Base-by-base conservation (phyloP, 53 echinoderm and acorn worm species). In the Mesocentrotus franciscanus region DNA sequence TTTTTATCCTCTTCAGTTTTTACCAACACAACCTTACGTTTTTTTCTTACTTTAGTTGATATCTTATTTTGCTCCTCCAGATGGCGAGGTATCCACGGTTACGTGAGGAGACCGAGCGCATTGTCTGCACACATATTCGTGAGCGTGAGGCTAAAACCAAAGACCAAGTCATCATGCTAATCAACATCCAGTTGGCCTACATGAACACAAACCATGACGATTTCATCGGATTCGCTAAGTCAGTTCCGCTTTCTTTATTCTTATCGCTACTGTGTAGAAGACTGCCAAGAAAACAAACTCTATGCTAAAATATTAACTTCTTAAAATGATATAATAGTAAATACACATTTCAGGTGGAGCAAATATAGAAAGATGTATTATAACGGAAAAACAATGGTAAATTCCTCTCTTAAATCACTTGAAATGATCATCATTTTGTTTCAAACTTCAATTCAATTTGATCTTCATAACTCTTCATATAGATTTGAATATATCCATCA, bases 181-280 rank as follows among this genome's bases (percentile, higher is more conserved):
- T 99, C 58, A 96, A 99, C 83, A 96, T 98, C 85, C 99, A 99
- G 89, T 92, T 99, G 26, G 99, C 99, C 1, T 98, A 99, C 96
- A 99, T 99, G 99, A 99, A 99, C 95, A 99, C 99, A 7, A 99
- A 99, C 95, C 98, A 99, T 71, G 99, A 99, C 78, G 99, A 99
- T 93, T 99, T 99, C 95, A 99, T 99, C 90, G 99, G 99, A 66
- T 99, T 99, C 59, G 98, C 99, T 3, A 96, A 96, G 97, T 97
- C 92, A 96, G 96, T 97, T 42, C 15, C 24, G 10, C 22, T 81
- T 61, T 74, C 74, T 56, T 83, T 32, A 29, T 33, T 39, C 68
- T 39, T 10, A 42, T 55, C 22, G 16, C 34, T 89, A 27, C 34
- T 90, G 75, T 95, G 11, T 32, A 17, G n/a, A 13, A 5, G 49